These are phyloP conservation scores for Eolophus roseicapilla DNA, from an alignment of 2,113 vertebrate genomes.

Conservation along the genomic window DNA sequence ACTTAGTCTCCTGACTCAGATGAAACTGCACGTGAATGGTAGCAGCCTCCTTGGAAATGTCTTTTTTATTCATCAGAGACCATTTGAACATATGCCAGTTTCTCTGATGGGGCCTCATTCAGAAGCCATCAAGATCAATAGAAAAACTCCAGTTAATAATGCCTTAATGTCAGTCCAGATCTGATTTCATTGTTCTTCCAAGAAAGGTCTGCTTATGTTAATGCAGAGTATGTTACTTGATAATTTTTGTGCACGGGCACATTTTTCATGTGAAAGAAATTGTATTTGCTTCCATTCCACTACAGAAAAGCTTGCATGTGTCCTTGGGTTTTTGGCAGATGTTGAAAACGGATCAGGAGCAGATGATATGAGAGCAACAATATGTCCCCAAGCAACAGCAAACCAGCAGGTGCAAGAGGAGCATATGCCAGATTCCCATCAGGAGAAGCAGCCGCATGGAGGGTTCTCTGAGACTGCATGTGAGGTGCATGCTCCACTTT, in stretches of 20 bases:
- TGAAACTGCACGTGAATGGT: neutral
- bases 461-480: neutral
- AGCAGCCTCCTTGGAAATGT: neutral
- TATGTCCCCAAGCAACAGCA: neutral
- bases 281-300: neutral
- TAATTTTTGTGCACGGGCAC: neutral
- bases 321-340: conserved; percentile 28
- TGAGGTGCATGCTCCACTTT: neutral
- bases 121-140: neutral
- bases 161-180: neutral
- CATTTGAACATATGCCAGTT: neutral
- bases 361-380: conserved; percentile 45
- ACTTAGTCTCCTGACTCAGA: neutral
- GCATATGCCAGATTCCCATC: conserved; percentile 34
- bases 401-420: conserved; percentile 55
- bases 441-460: neutral
- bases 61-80: neutral
- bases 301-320: neutral
- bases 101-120: neutral
- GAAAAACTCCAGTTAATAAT: neutral
- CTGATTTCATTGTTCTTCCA: neutral
- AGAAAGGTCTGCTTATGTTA: neutral
- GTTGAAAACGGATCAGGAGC: conserved; percentile 28
- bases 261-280: neutral
- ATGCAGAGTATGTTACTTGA: neutral